These are phyloP conservation scores for Menidia menidia DNA, from an alignment of 2,797 vertebrate species.

Conservation along the genomic window DNA sequence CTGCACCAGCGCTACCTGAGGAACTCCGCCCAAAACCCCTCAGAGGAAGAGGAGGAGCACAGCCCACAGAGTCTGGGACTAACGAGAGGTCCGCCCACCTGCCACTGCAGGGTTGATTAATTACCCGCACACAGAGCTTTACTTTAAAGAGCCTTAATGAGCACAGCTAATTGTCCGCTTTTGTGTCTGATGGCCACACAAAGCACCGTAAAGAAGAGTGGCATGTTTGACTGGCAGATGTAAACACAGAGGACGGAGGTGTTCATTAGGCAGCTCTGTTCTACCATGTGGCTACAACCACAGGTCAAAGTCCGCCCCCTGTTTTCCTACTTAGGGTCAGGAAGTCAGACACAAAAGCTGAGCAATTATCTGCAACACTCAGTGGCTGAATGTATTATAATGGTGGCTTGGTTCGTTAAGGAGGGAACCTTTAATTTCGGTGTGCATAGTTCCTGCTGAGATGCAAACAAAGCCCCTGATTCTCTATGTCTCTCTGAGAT, in stretches of 20 bases:
- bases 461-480: constrained; percentile 60
- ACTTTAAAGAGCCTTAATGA: constrained; percentile 66
- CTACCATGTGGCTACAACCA: constrained; percentile 49
- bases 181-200: constrained; percentile 70
- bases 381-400: constrained; percentile 51
- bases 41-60: constrained; percentile 87
- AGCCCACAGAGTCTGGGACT: constrained; percentile 71
- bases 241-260: constrained; percentile 67
- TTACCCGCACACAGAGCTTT: constrained; percentile 53
- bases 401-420: constrained; percentile 50
- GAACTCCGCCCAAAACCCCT: constrained; percentile 75
- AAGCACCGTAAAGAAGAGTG: constrained; percentile 51
- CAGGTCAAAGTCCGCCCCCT: constrained; percentile 69
- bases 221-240: constrained; percentile 65
- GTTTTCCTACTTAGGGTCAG: constrained; percentile 67
- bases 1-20: constrained; percentile 80
- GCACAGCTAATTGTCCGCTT: constrained; percentile 69
- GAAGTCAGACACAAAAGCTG: constrained; percentile 67
- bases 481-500: constrained; percentile 39
- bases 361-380: constrained; percentile 69
- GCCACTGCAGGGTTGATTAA: constrained; percentile 60
- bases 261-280: constrained; percentile 77
- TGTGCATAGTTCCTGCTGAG: constrained; percentile 48
- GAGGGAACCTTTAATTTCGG: constrained; percentile 59
- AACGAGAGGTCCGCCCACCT: constrained; percentile 85